These are phyloP conservation scores for Caerostris darwini DNA, from an alignment of 1,140 invertebrate genomes.

Conservation along the genomic window DNA sequence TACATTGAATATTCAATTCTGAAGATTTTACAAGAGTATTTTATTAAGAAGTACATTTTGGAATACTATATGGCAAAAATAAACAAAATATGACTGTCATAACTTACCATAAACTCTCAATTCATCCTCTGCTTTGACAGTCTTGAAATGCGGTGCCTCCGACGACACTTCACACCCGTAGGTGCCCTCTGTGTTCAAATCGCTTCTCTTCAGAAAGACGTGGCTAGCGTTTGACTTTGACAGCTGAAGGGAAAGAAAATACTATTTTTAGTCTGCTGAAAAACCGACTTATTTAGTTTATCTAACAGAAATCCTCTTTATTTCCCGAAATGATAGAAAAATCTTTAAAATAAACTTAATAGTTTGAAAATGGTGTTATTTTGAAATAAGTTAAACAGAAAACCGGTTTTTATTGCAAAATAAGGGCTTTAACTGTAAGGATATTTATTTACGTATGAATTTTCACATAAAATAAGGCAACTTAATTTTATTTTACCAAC, in stretches of 20 bases:
- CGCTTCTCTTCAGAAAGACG: conserved; percentile 77
- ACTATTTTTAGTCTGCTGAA: background rate
- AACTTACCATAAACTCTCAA: conserved; percentile 80
- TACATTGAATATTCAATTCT: too few species aligned
- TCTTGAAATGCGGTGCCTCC: conserved; percentile 79
- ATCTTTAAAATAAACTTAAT: background rate
- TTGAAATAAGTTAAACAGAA: too few species aligned
- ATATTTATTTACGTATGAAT: too few species aligned
- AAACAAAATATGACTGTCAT: background rate
- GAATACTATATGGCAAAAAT: background rate
- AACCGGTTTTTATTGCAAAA: too few species aligned
- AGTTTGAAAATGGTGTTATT: too few species aligned
- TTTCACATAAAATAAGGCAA: too few species aligned
- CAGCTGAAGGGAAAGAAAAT: conserved; percentile 64
- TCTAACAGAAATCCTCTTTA: background rate
- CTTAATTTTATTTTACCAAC: too few species aligned
- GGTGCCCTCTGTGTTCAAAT: conserved; percentile 79
- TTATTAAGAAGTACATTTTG: too few species aligned
- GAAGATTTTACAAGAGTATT: too few species aligned
- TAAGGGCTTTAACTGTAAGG: too few species aligned
- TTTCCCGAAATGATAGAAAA: background rate
- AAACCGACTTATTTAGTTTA: background rate
- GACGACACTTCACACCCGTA: conserved; percentile 80
- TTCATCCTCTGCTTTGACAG: conserved; percentile 79
- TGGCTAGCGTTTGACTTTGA: conserved; percentile 79